Conservation (phyloP, 2,888 invertebrate genomes). For the Falcaria lacertinaria region DNA sequence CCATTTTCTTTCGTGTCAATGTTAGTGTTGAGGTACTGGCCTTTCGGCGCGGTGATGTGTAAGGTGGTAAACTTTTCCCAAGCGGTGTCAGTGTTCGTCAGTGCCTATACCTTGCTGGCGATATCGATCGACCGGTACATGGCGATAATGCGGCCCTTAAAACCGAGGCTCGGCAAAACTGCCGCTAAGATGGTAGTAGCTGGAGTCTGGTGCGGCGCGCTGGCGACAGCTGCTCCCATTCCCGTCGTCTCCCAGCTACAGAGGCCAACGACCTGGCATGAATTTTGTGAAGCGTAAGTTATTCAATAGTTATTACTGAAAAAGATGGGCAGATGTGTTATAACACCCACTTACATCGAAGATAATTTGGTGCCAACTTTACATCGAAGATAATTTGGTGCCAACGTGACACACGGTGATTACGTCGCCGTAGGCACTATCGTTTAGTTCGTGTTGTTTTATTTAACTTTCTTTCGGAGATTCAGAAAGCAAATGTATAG, state of each 20-base stretch:
- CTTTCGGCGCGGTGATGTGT: conserved; percentile 90
- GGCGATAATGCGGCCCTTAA: conserved; percentile 93
- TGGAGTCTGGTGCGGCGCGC: conserved; percentile 86
- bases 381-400: too few relatives aligned
- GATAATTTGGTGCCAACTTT: too few relatives aligned
- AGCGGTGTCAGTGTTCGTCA: conserved; percentile 89
- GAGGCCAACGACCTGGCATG: conserved; percentile 82
- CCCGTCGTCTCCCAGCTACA: conserved; percentile 85
- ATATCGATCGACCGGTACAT: conserved; percentile 94
- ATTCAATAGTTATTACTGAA: neutral
- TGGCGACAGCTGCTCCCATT: conserved; percentile 90
- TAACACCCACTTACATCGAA: too few relatives aligned
- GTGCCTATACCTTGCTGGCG: conserved; percentile 93
- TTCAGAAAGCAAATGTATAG: too few relatives aligned
- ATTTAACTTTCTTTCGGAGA: too few relatives aligned
- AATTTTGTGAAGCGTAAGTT: conserved; percentile 83
- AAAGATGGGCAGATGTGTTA: too few relatives aligned
- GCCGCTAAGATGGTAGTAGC: conserved; percentile 84
- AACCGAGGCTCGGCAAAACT: conserved; percentile 87
- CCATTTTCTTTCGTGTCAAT: conserved; percentile 93
- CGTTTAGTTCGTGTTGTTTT: too few relatives aligned
- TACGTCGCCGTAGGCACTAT: too few relatives aligned
- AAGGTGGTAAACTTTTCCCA: conserved; percentile 91
- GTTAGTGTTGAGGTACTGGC: conserved; percentile 91
- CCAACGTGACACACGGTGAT: too few relatives aligned